Evolutionary conservation across 2,888 invertebrate species (phyloP).

Genomic region (Arge pagana): DNA sequence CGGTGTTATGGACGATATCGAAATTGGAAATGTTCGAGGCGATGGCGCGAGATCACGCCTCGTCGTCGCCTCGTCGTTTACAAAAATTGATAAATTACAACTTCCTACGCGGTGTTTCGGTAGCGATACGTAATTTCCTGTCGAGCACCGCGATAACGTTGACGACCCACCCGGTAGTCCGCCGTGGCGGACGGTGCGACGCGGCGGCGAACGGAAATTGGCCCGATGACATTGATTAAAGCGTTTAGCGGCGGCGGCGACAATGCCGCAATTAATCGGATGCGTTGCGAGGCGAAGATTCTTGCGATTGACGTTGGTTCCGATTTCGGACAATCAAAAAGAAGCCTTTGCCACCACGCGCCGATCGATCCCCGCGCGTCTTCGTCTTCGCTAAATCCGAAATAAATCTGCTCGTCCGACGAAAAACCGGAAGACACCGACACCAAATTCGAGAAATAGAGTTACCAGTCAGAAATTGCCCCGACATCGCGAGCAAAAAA

Average conservation of each 20-base stretch:
- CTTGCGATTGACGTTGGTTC: too few species aligned
- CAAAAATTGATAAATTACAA: slow-evolving; percentile 56
- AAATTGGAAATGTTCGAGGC: too few species aligned
- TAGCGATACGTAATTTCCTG: slow-evolving; percentile 56
- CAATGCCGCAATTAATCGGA: slow-evolving; percentile 55
- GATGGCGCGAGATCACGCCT: background rate
- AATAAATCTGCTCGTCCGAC: too few species aligned
- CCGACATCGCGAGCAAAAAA: too few species aligned
- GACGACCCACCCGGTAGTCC: slow-evolving; percentile 35
- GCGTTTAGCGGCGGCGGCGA: slow-evolving; percentile 50
- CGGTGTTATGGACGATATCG: too few species aligned
- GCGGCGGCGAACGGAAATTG: slow-evolving; percentile 54
- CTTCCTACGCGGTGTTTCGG: slow-evolving; percentile 54
- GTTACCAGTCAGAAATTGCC: too few species aligned
- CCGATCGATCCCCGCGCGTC: too few species aligned
- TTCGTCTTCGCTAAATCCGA: too few species aligned
- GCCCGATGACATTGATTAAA: slow-evolving; percentile 59
- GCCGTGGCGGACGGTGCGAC: slow-evolving; percentile 31
- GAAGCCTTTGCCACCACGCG: too few species aligned
- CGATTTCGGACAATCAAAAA: too few species aligned
- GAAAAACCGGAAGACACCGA: too few species aligned
- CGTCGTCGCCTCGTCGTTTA: slow-evolving; percentile 2
- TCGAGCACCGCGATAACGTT: slow-evolving; percentile 41
- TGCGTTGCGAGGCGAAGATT: slow-evolving; percentile 29
- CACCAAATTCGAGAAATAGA: too few species aligned